A percentile compares a stretch with the other conserved stretches of the same genome.
phyloP scores from a whole-genome alignment of 92 coral and sea anemone genomes.

The Nematostella vectensis region DNA sequence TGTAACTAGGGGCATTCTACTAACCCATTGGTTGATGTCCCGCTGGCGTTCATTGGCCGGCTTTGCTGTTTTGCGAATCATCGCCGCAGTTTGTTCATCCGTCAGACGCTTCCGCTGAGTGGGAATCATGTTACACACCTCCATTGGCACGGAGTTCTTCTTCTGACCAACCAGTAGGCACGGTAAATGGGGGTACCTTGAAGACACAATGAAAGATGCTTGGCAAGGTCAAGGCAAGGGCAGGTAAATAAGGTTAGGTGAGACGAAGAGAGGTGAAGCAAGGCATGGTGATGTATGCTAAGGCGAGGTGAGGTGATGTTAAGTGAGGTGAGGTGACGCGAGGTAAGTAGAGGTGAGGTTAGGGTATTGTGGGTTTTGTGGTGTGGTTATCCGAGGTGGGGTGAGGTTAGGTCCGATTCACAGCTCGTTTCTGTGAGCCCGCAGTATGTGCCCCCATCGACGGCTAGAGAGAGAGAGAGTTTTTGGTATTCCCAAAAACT shows the following conservation, averaged over 20 bases:
- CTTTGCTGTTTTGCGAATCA: slow-evolving; percentile 72
- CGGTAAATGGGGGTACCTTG: slow-evolving; percentile 51
- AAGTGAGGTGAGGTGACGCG: background rate
- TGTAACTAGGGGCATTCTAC: too few species aligned
- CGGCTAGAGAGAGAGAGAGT: too few species aligned
- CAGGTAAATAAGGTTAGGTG: background rate
- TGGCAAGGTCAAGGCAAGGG: background rate
- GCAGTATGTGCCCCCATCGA: too few species aligned
- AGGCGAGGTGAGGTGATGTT: background rate
- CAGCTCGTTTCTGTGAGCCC: too few species aligned
- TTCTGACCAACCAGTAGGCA: slow-evolving; percentile 59
- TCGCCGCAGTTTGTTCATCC: slow-evolving; percentile 65
- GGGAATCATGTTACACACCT: slow-evolving; percentile 62
- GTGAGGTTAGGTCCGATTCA: too few species aligned
- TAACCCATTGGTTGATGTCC: slow-evolving; percentile 59
- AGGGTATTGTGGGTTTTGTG: too few species aligned
- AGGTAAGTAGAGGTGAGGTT: background rate
- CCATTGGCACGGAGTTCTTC: slow-evolving; percentile 72
- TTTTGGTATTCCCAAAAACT: too few species aligned
- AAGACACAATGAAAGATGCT: too few species aligned
- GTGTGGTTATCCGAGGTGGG: background rate
- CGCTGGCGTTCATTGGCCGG: slow-evolving; percentile 57
- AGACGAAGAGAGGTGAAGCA: background rate
- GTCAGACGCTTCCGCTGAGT: slow-evolving; percentile 57
- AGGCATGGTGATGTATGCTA: background rate